Conservation (phyloP, 2,797 vertebrate species). For the Octomys mimax region DNA sequence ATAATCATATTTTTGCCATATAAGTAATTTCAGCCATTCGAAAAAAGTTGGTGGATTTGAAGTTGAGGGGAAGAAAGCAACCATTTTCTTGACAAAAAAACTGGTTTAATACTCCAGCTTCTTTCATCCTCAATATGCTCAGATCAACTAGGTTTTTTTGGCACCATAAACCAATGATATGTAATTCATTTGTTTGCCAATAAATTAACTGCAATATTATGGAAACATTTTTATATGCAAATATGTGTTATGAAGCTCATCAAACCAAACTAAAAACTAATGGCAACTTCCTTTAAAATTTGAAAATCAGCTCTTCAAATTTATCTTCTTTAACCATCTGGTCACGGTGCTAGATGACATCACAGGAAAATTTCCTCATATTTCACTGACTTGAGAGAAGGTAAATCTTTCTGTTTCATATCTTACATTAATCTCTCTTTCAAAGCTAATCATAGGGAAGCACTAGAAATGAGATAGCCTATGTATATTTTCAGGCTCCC, state of each 20-base stretch:
- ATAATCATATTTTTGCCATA: neutral
- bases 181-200: conserved; percentile 14
- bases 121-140: conserved; percentile 10
- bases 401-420: conserved; percentile 50
- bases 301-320: conserved; percentile 66
- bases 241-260: conserved; percentile 6
- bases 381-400: conserved; percentile 52
- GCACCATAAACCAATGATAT: conserved; percentile 33
- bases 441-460: neutral
- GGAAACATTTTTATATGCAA: conserved; percentile 69
- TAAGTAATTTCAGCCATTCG: neutral
- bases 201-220: conserved; percentile 61
- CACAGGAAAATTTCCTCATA: conserved; percentile 9
- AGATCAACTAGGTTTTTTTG: conserved; percentile 36
- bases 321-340: conserved; percentile 74
- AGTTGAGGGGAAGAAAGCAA: neutral
- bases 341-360: conserved; percentile 60
- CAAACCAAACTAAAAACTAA: conserved; percentile 58
- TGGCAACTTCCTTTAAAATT: conserved; percentile 59
- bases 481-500: neutral
- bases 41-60: neutral
- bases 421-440: conserved; percentile 25
- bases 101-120: conserved; percentile 9
- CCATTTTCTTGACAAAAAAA: neutral
- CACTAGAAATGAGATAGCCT: neutral